Percentiles rank a stretch among this genome's conserved stretches.
Conservation (phyloP, 2,888 invertebrate genomes). For the Phortica magna region DNA sequence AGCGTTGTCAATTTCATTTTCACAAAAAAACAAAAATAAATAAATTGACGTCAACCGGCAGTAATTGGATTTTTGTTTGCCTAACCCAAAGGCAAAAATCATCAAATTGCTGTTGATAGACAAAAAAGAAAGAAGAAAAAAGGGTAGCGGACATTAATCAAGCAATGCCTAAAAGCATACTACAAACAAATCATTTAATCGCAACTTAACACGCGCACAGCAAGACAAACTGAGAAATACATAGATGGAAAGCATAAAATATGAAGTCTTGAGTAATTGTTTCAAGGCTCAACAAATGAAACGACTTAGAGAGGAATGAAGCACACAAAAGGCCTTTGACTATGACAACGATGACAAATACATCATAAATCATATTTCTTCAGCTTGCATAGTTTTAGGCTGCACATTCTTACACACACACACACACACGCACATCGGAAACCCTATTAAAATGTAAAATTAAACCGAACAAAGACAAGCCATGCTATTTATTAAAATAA, state of each 20-base stretch:
- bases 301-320: conserved; percentile 27
- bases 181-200: conserved; percentile 63
- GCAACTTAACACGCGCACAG: conserved; percentile 52
- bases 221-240: neutral
- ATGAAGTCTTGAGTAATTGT: conserved; percentile 75
- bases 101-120: too few relatives aligned
- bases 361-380: conserved; percentile 70
- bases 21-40: too few relatives aligned
- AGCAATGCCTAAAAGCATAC: conserved; percentile 59
- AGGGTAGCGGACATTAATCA: conserved; percentile 49
- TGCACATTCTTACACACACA: neutral
- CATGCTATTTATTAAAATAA: conserved; percentile 54
- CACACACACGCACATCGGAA: conserved; percentile 46
- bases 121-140: neutral
- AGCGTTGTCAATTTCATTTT: neutral
- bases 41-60: neutral
- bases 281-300: conserved; percentile 33
- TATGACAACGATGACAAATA: conserved; percentile 9
- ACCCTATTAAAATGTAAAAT: conserved; percentile 71
- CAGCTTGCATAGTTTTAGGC: conserved; percentile 66
- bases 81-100: neutral
- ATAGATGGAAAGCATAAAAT: conserved; percentile 47
- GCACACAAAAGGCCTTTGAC: conserved; percentile 20
- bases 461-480: conserved; percentile 51
- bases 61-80: neutral